Evolutionary conservation across 2,888 invertebrate genomes (phyloP).

Genomic region (Strigamia maritima): DNA sequence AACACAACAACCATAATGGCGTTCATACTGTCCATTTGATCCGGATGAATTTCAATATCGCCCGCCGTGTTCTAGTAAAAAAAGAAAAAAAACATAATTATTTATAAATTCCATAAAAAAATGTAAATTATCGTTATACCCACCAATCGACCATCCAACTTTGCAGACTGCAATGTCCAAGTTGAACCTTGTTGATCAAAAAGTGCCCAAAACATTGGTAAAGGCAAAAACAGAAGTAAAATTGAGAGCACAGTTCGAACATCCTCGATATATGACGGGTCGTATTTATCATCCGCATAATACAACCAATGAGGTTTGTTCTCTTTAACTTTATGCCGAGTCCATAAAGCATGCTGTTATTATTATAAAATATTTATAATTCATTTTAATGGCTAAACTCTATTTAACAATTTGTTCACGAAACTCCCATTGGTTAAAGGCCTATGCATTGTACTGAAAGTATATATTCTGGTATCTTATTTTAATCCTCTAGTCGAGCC

Average conservation of each 20-base stretch:
- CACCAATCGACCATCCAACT: conserved; percentile 49
- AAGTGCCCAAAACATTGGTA: conserved; percentile 59
- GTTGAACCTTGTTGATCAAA: conserved; percentile 57
- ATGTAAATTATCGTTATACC: too few relatives aligned
- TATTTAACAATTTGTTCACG: too few relatives aligned
- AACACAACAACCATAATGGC: conserved; percentile 19
- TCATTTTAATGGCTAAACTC: too few relatives aligned
- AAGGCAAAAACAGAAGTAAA: conserved; percentile 53
- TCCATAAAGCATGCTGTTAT: neutral
- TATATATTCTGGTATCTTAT: too few relatives aligned
- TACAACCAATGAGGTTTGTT: conserved; percentile 54
- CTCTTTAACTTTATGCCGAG: neutral
- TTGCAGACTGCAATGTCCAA: conserved; percentile 54
- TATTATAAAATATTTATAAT: neutral
- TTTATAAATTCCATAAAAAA: too few relatives aligned
- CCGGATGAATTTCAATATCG: conserved; percentile 52
- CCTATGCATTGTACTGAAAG: too few relatives aligned
- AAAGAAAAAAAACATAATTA: conserved; percentile 30
- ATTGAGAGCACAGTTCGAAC: conserved; percentile 51
- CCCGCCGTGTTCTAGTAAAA: conserved; percentile 43
- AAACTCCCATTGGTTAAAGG: too few relatives aligned
- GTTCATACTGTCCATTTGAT: conserved; percentile 45
- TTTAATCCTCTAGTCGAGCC: too few relatives aligned
- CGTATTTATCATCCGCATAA: conserved; percentile 54
- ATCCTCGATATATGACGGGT: conserved; percentile 51